phyloP scores from a whole-genome alignment of 2,797 vertebrate species.

The Cyclopterus lumpus region DNA sequence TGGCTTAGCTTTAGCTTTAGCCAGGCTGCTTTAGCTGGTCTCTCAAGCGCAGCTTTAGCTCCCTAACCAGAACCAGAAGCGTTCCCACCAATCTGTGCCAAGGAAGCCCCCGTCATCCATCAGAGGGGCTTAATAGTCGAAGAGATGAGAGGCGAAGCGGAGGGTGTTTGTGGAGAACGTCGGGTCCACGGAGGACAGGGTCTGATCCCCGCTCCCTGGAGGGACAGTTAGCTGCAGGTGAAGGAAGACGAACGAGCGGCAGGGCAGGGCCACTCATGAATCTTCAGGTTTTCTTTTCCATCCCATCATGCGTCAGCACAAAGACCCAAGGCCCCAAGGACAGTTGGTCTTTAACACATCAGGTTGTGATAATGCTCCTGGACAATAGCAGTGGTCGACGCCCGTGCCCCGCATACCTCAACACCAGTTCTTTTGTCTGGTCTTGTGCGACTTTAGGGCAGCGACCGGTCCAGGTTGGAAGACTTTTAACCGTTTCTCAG shows the following conservation, averaged over 20 bases:
- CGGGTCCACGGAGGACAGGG: conserved; percentile 43
- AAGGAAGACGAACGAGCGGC: conserved; percentile 79
- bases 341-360: conserved; percentile 17
- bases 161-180: conserved; percentile 57
- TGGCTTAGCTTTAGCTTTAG: conserved; percentile 72
- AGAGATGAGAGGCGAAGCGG: conserved; percentile 51
- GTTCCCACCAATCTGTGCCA: conserved; percentile 85
- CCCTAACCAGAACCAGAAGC: conserved; percentile 90
- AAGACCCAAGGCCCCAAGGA: conserved; percentile 29
- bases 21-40: conserved; percentile 65
- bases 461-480: conserved; percentile 16
- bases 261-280: conserved; percentile 74
- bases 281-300: conserved; percentile 67
- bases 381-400: conserved; percentile 18
- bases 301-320: conserved; percentile 34
- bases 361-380: conserved; percentile 16
- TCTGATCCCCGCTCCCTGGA: conserved; percentile 68
- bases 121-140: conserved; percentile 76
- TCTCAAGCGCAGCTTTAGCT: conserved; percentile 72
- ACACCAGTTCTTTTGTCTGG: conserved; percentile 28
- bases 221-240: conserved; percentile 77
- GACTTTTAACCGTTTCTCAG: conserved; percentile 47
- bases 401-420: conserved; percentile 15
- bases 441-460: conserved; percentile 15
- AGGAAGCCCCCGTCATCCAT: conserved; percentile 83